Evolutionary conservation across 2,888 invertebrate species (phyloP).

Genomic region (Lepidocyrtinus sp.): DNA sequence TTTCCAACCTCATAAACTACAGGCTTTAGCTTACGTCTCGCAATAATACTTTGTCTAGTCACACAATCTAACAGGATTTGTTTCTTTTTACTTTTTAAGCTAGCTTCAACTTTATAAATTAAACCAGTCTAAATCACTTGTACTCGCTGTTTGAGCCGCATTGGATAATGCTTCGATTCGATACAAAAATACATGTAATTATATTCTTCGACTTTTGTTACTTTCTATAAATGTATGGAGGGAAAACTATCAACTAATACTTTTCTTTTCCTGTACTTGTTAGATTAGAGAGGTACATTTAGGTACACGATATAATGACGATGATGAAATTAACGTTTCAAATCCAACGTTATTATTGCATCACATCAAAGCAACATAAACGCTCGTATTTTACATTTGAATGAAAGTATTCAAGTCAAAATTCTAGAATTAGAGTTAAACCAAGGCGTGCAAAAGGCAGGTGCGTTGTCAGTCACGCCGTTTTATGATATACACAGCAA

Average conservation of each 20-base stretch:
- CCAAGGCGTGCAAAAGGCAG: neutral
- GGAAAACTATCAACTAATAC: neutral
- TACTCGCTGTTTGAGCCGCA: neutral
- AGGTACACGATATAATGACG: neutral
- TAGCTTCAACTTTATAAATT: neutral
- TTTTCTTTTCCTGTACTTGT: neutral
- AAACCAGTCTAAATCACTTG: neutral
- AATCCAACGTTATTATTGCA: neutral
- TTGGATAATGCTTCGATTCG: neutral
- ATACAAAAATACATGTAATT: conserved; percentile 4
- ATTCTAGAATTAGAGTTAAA: neutral
- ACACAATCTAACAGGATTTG: neutral
- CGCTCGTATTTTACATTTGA: neutral
- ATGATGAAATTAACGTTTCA: neutral
- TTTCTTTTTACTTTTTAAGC: neutral
- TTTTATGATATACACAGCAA: neutral
- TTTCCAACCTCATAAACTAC: neutral
- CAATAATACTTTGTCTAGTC: neutral
- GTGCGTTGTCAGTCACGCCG: neutral
- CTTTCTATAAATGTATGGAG: too few species aligned
- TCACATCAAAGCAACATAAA: neutral
- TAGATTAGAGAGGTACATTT: conserved; percentile 4
- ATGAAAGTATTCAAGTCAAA: neutral
- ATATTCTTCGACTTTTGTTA: neutral
- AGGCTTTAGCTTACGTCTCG: neutral